Evolutionary conservation across 2,888 invertebrate species (phyloP).

Genomic region (Halictus quadricinctus): DNA sequence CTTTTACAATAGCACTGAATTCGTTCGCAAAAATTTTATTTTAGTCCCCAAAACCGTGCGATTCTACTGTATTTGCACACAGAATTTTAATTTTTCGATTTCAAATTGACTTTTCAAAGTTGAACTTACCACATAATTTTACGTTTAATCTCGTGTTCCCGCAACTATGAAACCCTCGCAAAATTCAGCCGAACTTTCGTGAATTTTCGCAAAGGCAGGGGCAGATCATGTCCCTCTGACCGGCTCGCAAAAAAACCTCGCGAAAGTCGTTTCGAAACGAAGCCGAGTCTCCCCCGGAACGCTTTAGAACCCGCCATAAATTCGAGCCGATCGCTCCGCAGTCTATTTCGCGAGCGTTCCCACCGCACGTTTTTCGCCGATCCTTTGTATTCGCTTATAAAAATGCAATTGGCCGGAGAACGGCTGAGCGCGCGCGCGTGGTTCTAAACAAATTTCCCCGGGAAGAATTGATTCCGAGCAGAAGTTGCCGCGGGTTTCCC

Average conservation of each 20-base stretch:
- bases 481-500: background rate
- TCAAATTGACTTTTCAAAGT: background rate
- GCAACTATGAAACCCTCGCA: too few relatives aligned
- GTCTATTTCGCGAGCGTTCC: background rate
- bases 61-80: too few relatives aligned
- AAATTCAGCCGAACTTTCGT: background rate
- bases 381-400: slow-evolving; percentile 11
- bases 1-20: background rate
- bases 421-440: background rate
- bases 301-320: background rate
- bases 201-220: background rate
- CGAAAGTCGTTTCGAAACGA: background rate
- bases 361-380: background rate
- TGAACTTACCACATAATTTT: background rate
- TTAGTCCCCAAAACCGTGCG: too few relatives aligned
- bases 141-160: background rate
- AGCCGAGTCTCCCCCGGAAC: background rate
- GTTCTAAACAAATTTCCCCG: slow-evolving; percentile 12
- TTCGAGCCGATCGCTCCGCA: background rate
- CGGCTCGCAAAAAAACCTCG: background rate
- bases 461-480: slow-evolving; percentile 15
- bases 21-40: background rate
- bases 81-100: background rate
- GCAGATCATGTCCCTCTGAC: background rate
- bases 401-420: slow-evolving; percentile 20